These are phyloP conservation scores for Mormyrus hasselquistii DNA, from an alignment of 2,797 vertebrate species.

Conservation along the genomic window DNA sequence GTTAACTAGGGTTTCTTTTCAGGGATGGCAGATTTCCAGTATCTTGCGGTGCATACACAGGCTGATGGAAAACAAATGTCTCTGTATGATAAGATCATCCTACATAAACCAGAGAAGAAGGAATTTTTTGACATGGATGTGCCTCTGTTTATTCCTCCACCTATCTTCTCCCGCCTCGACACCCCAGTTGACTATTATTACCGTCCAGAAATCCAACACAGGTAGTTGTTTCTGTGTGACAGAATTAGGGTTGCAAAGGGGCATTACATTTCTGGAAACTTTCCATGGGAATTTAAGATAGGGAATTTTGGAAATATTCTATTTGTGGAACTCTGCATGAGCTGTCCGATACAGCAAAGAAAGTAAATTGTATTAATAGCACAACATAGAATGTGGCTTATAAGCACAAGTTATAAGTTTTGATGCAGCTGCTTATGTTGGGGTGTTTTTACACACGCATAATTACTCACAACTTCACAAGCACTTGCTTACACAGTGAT, in stretches of 20 bases:
- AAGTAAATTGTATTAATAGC: background rate
- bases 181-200: conserved; percentile 83
- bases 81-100: conserved; percentile 82
- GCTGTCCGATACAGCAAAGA: background rate
- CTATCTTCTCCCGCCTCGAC: conserved; percentile 91
- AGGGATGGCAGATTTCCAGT: conserved; percentile 97
- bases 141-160: conserved; percentile 82
- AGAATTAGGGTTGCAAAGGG: background rate
- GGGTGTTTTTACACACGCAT: background rate
- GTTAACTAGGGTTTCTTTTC: conserved; percentile 10
- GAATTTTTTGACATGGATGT: conserved; percentile 77
- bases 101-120: conserved; percentile 76
- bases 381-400: background rate
- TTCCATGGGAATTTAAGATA: background rate
- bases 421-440: background rate
- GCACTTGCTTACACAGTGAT: background rate
- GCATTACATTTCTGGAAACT: background rate
- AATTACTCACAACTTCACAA: background rate
- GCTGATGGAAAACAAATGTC: conserved; percentile 58
- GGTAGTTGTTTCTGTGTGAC: conserved; percentile 42
- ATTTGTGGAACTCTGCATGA: background rate
- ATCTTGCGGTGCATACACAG: conserved; percentile 72
- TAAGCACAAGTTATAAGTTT: background rate
- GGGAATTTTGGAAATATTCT: background rate
- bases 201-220: conserved; percentile 73